These are phyloP conservation scores for Lasioglossum figueresi DNA, from an alignment of 2,888 invertebrate genomes.

Conservation along the genomic window DNA sequence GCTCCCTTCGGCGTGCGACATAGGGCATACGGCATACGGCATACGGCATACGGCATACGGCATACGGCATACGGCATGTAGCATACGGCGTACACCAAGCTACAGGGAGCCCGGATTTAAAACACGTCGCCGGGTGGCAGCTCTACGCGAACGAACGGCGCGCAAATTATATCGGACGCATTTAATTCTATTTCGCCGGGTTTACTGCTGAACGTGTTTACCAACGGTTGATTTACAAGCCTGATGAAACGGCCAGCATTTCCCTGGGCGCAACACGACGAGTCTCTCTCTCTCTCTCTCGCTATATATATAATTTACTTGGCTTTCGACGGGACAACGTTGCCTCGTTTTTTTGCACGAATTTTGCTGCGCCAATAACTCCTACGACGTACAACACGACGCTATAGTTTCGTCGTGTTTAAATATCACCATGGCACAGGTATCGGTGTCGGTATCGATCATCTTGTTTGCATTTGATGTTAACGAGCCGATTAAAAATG, in stretches of 20 bases:
- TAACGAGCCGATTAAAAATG: too few species aligned
- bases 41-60: neutral
- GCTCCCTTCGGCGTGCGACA: neutral
- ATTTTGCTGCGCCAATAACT: conserved; percentile 20
- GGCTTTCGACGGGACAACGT: conserved; percentile 18
- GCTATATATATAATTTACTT: conserved; percentile 26
- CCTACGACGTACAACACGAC: neutral
- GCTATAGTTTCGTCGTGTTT: neutral
- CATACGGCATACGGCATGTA: too few species aligned
- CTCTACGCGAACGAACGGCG: conserved; percentile 11
- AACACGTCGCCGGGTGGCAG: neutral
- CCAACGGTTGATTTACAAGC: conserved; percentile 44
- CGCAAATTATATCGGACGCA: conserved; percentile 39
- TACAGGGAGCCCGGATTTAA: neutral
- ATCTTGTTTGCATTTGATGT: too few species aligned
- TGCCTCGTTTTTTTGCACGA: conserved; percentile 11
- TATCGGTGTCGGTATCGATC: too few species aligned
- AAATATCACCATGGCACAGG: neutral
- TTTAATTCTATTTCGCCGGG: conserved; percentile 33
- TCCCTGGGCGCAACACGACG: neutral
- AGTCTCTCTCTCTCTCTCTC: conserved; percentile 9
- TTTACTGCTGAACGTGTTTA: conserved; percentile 36
- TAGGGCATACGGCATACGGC: neutral
- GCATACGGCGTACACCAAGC: neutral
- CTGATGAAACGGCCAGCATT: conserved; percentile 7